Evolutionary conservation across 2,113 vertebrate species (phyloP).

Genomic region (Nycticebus coucang): DNA sequence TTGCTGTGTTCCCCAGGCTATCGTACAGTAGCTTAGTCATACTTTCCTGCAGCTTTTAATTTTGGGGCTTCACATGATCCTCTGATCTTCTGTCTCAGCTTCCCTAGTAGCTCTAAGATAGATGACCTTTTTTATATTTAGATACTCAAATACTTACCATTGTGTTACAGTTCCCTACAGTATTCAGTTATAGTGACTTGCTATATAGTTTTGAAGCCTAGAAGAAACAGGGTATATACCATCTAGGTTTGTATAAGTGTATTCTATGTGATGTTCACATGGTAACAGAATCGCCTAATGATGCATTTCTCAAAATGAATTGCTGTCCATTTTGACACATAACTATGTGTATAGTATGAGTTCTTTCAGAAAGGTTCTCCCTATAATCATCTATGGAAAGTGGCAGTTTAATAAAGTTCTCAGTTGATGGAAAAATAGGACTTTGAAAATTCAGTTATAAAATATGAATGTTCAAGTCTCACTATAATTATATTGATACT

Average conservation of each 20-base stretch:
- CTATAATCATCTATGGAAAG: not conserved
- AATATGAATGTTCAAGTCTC: not conserved
- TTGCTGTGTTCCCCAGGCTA: no score
- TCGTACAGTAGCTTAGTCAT: no score
- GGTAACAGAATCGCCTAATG: not conserved
- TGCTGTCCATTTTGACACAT: not conserved
- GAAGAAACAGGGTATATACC: not conserved
- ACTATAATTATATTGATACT: not conserved
- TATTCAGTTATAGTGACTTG: not conserved
- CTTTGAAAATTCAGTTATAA: not conserved
- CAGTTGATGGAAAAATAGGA: not conserved
- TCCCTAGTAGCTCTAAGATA: no score
- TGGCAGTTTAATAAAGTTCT: not conserved
- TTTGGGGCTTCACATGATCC: no score
- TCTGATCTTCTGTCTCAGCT: no score
- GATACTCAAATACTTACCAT: not conserved
- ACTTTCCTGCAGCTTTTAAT: no score
- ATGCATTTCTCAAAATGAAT: not conserved
- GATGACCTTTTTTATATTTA: not conserved
- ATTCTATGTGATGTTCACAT: not conserved
- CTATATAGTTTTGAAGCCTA: not conserved
- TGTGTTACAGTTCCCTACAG: not conserved
- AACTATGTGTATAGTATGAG: not conserved
- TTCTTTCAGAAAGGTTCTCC: slow-evolving; percentile 5
- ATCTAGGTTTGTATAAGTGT: not conserved